Evolutionary conservation across 2,113 vertebrate species (phyloP), one percentile per base, ranked within the genome.

Genomic region (Pangasianodon gigas): DNA sequence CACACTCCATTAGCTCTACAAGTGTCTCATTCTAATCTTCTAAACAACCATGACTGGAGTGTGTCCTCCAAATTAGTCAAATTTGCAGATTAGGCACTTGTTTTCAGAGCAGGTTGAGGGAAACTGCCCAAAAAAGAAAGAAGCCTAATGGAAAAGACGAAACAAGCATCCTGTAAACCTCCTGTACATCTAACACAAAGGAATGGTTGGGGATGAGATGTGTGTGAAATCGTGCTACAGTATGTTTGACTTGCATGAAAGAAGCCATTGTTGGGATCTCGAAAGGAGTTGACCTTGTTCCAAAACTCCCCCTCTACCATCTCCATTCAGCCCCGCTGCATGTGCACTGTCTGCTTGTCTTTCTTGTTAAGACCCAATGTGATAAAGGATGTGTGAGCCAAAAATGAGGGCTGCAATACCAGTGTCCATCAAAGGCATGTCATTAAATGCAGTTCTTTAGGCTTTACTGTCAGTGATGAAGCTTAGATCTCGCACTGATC

Each of bases 211-310:
- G 79, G 88, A 84, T 83, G 92, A 94, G 87, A 88, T 69, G 91
- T 88, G 88, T 89, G 71, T 87, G 46, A 87, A 90, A 92, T 88
- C 62, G 89, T 11, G 58, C 84, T 62, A 91, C 56, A 29, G 46
- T 29, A 90, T 90, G 80, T 79, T 80, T 58, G 85, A 85, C 89
- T 85, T 80, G 85, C 74, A 52, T 94, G 94, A 95, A 95, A 91
- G 92, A 89, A 80, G 62, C 87, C 92, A 92, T 95, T 95, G 94
- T 95, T 88, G 77, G 83, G 18, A 86, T 74, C 89, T 75, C 91
- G 90, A 83, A 41, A 80, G 86, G 67, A 21, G 89, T 90, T 65
- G 91, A 93, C 90, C 85, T 77, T 67, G 85, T 82, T 92, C 90
- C 90, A 94, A 91, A 93, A 82, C 6, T 44, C 88, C 91, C 85